A percentile compares a stretch with the other conserved stretches of the same genome.
These are phyloP conservation scores for Tangara arthus DNA, from an alignment of 2,797 vertebrate genomes.

Conservation along the genomic window DNA sequence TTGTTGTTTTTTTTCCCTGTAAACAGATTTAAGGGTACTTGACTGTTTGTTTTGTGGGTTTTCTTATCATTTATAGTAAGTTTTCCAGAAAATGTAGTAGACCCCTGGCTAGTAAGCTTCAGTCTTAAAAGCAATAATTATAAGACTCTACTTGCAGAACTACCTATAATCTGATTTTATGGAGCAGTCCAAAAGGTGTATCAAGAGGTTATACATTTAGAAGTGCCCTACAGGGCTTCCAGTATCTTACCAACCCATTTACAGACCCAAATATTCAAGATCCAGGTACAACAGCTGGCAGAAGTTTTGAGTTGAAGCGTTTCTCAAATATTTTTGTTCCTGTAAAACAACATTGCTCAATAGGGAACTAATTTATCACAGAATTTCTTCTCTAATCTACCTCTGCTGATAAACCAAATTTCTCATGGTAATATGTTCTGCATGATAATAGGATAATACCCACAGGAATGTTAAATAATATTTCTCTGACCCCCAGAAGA, in stretches of 20 bases:
- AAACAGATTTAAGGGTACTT: neutral
- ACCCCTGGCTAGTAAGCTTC: neutral
- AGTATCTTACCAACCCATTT: neutral
- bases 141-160: neutral
- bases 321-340: neutral
- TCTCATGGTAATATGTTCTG: neutral
- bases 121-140: neutral
- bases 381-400: neutral
- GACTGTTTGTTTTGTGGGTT: neutral
- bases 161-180: neutral
- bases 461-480: neutral
- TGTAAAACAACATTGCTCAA: neutral
- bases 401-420: neutral
- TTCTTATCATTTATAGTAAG: neutral
- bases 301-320: neutral
- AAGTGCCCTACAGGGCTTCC: neutral
- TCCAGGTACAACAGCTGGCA: neutral
- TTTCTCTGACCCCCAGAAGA: accelerated
- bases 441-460: neutral
- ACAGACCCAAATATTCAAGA: neutral
- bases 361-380: neutral
- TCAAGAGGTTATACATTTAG: neutral
- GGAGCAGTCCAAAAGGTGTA: neutral
- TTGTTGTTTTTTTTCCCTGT: neutral
- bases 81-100: neutral